These are phyloP conservation scores for Eristalinus aeneus DNA, from an alignment of 2,888 invertebrate genomes.

Conservation along the genomic window DNA sequence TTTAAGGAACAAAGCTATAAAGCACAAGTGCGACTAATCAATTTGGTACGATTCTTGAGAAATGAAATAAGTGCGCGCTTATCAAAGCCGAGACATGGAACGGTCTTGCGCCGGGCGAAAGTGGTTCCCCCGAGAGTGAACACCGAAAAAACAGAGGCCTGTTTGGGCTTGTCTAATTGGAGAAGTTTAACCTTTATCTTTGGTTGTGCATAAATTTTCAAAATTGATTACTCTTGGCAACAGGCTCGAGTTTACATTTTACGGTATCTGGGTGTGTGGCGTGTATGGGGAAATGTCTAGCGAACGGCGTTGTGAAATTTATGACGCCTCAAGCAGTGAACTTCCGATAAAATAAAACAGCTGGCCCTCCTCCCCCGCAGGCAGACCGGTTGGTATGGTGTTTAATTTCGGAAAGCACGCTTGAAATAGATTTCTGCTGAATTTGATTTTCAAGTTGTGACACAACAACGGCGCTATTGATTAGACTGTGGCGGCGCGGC, in stretches of 20 bases:
- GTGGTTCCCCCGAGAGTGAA: background rate
- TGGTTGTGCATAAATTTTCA: background rate
- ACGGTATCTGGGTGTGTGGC: background rate
- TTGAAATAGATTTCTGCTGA: conserved; percentile 1
- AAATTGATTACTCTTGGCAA: background rate
- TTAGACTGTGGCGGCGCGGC: background rate
- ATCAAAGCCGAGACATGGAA: background rate
- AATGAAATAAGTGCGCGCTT: background rate
- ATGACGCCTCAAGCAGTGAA: conserved; percentile 2
- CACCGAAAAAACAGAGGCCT: background rate
- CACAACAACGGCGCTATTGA: conserved; percentile 5
- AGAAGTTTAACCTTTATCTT: background rate
- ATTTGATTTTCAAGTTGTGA: background rate
- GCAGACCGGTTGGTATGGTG: background rate
- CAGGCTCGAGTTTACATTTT: background rate
- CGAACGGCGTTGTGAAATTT: background rate
- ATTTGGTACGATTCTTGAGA: background rate
- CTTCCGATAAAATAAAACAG: background rate
- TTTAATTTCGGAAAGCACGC: conserved; percentile 1
- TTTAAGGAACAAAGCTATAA: conserved; percentile 10
- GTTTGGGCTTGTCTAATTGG: background rate
- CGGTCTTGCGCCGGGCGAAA: background rate
- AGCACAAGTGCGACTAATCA: background rate
- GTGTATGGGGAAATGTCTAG: background rate
- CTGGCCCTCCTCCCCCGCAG: background rate